phyloP scores from a whole-genome alignment of 1,140 invertebrate genomes.

The Cyclargus thomasi region DNA sequence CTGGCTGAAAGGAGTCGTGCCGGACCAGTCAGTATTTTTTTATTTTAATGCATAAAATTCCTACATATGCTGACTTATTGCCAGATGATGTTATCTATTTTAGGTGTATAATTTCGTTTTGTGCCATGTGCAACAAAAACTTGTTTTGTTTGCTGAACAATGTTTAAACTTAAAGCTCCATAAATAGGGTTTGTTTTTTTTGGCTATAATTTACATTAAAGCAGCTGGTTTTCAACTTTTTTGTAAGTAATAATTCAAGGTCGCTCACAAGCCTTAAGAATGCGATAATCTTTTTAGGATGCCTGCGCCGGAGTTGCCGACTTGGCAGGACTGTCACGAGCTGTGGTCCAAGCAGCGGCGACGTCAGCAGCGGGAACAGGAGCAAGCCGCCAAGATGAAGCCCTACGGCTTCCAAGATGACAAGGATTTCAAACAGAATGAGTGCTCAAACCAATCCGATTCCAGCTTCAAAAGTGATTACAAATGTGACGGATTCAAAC shows the following conservation, averaged over 20 bases:
- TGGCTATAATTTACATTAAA: no score
- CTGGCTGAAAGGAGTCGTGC: conserved; percentile 96
- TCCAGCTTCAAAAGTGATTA: conserved; percentile 48
- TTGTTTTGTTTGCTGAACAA: no score
- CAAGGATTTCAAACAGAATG: conserved; percentile 34
- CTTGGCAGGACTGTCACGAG: conserved; percentile 99
- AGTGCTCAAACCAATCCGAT: conserved; percentile 36
- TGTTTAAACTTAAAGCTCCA: no score
- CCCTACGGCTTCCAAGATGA: conserved; percentile 46
- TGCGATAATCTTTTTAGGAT: conserved; percentile 77
- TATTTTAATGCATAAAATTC: no score
- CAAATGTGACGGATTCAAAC: conserved; percentile 44
- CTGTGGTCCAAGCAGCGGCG: conserved; percentile 97
- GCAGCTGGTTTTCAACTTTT: no score
- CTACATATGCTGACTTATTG: no score
- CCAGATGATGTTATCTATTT: no score
- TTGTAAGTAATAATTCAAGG: no score
- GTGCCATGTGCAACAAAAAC: no score
- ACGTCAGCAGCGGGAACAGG: conserved; percentile 86
- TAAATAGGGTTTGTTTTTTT: no score
- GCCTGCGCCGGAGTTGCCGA: conserved; percentile 88
- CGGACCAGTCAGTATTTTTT: conserved; percentile 85
- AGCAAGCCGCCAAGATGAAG: conserved; percentile 73
- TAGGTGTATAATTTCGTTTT: no score
- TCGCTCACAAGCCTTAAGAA: no score